These are phyloP conservation scores for Datnioides undecimradiatus DNA, from an alignment of 2,113 vertebrate genomes.

Conservation along the genomic window DNA sequence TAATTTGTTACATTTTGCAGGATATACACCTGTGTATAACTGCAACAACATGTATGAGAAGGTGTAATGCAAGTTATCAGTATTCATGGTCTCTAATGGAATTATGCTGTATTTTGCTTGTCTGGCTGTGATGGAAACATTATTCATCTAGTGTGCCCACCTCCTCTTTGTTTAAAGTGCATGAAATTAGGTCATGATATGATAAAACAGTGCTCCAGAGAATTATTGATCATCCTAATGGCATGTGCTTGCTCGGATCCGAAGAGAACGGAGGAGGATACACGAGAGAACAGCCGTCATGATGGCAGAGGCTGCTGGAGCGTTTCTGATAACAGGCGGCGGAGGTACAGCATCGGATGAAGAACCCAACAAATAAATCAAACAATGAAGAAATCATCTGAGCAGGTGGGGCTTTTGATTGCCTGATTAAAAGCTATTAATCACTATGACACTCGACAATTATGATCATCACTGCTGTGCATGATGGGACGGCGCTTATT, in stretches of 20 bases:
- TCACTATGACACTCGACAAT: constrained; percentile 15
- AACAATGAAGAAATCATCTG: constrained; percentile 12
- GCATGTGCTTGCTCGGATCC: too few species aligned
- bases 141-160: too few species aligned
- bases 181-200: constrained; percentile 40
- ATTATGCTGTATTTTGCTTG: background rate
- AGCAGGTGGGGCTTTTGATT: constrained; percentile 29
- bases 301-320: constrained; percentile 3
- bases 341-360: background rate
- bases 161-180: too few species aligned
- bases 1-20: background rate
- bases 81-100: constrained; percentile 18
- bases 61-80: background rate
- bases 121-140: too few species aligned
- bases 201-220: constrained; percentile 18
- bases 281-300: background rate
- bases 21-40: background rate
- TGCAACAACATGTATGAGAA: background rate
- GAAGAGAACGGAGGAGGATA: constrained; percentile 11
- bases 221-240: too few species aligned
- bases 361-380: background rate
- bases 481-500: constrained; percentile 15
- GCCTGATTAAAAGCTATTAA: constrained; percentile 46
- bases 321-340: background rate
- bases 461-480: constrained; percentile 1